phyloP scores from a whole-genome alignment of 1,140 invertebrate species.

The Drosophila sp. region DNA sequence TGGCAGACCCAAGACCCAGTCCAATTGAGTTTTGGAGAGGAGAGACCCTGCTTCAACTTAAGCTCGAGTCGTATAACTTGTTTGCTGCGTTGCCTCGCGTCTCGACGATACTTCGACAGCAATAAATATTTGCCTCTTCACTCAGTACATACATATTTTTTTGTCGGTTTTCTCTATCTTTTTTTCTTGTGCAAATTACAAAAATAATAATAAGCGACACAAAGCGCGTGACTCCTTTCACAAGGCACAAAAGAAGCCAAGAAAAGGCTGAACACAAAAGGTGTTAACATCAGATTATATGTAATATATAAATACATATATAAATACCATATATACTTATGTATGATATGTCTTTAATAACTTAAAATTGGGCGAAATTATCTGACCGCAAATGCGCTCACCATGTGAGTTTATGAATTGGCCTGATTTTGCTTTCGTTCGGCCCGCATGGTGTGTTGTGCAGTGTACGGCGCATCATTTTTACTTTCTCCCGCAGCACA shows the following conservation, averaged over 20 bases:
- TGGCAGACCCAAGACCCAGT: constrained; percentile 29
- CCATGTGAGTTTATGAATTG: constrained; percentile 50
- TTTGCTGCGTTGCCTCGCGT: constrained; percentile 39
- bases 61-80: constrained; percentile 52
- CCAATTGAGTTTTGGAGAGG: constrained; percentile 19
- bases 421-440: constrained; percentile 64
- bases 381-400: constrained; percentile 61
- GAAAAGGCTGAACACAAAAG: constrained; percentile 74
- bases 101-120: constrained; percentile 58
- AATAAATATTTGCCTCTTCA: constrained; percentile 77
- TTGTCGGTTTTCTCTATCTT: constrained; percentile 43
- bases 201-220: constrained; percentile 78
- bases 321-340: constrained; percentile 11
- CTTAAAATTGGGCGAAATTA: constrained; percentile 63
- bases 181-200: constrained; percentile 73
- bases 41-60: constrained; percentile 26
- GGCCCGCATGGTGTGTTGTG: constrained; percentile 64
- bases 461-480: constrained; percentile 63
- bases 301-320: constrained; percentile 1
- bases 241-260: constrained; percentile 62
- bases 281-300: constrained; percentile 56
- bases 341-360: constrained; percentile 32
- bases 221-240: constrained; percentile 83
- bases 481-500: constrained; percentile 65
- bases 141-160: constrained; percentile 55